phyloP scores from a whole-genome alignment of 2,113 vertebrate species.

The Hippocampus guttulatus region DNA sequence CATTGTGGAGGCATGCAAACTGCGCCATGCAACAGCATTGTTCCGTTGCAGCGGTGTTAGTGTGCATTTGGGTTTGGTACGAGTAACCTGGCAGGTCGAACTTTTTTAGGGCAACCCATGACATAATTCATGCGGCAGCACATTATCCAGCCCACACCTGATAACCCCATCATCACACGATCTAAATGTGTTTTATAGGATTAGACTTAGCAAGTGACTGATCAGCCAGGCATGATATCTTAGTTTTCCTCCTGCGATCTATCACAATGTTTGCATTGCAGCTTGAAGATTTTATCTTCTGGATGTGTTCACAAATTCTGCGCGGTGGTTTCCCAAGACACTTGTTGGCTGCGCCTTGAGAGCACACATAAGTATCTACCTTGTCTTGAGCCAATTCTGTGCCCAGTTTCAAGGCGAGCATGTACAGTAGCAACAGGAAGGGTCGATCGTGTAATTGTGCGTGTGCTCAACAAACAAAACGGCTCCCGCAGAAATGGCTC shows the following conservation, averaged over 20 bases:
- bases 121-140: conserved; percentile 30
- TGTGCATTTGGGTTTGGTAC: neutral
- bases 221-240: conserved; percentile 65
- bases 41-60: neutral
- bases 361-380: neutral
- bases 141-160: conserved; percentile 24
- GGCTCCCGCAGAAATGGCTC: neutral
- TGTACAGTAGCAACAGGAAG: neutral
- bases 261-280: conserved; percentile 1
- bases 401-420: neutral
- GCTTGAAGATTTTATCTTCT: neutral
- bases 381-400: neutral
- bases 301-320: neutral
- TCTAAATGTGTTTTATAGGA: conserved; percentile 49
- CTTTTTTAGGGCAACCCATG: conserved; percentile 18
- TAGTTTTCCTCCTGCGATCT: conserved; percentile 36
- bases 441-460: neutral
- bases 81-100: conserved; percentile 6
- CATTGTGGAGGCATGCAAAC: no score
- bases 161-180: conserved; percentile 10
- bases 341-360: neutral
- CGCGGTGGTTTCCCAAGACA: neutral
- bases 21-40: no score
- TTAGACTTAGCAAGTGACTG: conserved; percentile 53
- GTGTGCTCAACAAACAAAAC: conserved; percentile 23